These are phyloP conservation scores for Stenurella melanura DNA, from an alignment of 2,888 invertebrate genomes.

Conservation along the genomic window DNA sequence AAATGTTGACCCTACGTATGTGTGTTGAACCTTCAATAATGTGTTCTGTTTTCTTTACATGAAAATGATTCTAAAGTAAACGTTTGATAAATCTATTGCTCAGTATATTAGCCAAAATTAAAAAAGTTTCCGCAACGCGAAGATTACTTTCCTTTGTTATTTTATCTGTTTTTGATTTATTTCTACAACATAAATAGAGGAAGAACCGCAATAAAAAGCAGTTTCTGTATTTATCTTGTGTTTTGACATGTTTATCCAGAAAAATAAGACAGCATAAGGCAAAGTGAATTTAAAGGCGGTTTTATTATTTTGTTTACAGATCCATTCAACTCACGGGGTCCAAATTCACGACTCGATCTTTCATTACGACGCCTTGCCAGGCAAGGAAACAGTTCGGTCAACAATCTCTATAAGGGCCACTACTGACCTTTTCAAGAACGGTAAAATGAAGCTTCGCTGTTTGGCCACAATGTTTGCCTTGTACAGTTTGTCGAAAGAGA, in stretches of 20 bases:
- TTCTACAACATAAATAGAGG: background rate
- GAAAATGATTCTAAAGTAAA: background rate
- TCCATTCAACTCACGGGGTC: constrained; percentile 55
- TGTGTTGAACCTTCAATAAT: background rate
- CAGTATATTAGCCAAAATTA: constrained; percentile 9
- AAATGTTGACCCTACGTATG: background rate
- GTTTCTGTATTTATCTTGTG: constrained; percentile 28
- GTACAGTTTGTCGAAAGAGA: constrained; percentile 66
- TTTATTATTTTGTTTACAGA: constrained; percentile 51
- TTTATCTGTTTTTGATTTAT: constrained; percentile 13
- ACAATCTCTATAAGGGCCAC: constrained; percentile 67
- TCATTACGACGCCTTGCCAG: constrained; percentile 67
- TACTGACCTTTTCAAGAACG: constrained; percentile 68
- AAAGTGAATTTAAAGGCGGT: constrained; percentile 37
- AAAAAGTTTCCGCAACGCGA: background rate
- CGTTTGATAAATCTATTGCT: background rate
- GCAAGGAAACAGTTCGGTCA: constrained; percentile 67
- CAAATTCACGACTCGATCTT: constrained; percentile 65
- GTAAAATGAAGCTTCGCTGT: constrained; percentile 69
- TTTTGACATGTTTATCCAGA: constrained; percentile 33
- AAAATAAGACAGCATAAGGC: constrained; percentile 31
- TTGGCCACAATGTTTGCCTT: constrained; percentile 69
- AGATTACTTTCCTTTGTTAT: background rate
- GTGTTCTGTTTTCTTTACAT: background rate
- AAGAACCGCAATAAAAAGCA: constrained; percentile 24